Conservation (phyloP, 2,888 invertebrate species). For the Steinernema carpocapsae region DNA sequence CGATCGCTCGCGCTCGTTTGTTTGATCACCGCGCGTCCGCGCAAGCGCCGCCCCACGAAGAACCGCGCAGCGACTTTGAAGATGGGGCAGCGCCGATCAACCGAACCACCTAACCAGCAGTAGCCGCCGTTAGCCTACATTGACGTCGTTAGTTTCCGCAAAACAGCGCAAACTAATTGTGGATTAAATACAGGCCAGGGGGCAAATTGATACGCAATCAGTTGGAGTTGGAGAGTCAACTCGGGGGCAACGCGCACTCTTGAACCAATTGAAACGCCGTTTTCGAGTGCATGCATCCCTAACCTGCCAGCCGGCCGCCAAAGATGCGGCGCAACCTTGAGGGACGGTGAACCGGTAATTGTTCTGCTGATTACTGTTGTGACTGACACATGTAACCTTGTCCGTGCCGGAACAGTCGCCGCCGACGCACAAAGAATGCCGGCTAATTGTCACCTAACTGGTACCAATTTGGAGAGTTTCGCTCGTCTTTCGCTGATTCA, state of each 20-base stretch:
- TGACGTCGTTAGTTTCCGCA: constrained; percentile 19
- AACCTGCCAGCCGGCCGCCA: neutral
- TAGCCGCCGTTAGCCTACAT: constrained; percentile 33
- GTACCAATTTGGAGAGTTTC: neutral
- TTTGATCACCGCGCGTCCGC: neutral
- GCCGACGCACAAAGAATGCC: neutral
- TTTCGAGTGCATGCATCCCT: neutral
- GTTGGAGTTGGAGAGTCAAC: neutral
- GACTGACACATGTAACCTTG: constrained; percentile 33
- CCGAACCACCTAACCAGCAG: constrained; percentile 10
- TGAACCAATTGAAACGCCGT: constrained; percentile 17
- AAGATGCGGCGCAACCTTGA: constrained; percentile 29
- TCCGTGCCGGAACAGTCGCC: neutral
- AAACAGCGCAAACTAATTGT: constrained; percentile 18
- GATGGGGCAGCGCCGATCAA: constrained; percentile 3
- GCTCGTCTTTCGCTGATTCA: too few species aligned
- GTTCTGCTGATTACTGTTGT: constrained; percentile 23
- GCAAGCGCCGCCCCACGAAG: constrained; percentile 1
- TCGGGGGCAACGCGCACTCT: neutral
- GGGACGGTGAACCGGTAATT: constrained; percentile 30
- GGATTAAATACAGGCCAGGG: constrained; percentile 17
- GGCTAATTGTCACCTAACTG: constrained; percentile 29
- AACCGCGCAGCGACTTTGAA: constrained; percentile 8
- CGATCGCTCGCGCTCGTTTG: constrained; percentile 2
- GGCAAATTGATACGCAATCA: constrained; percentile 32